Base-by-base conservation (phyloP, 2,797 vertebrate genomes). In the Aplochiton taeniatus region DNA sequence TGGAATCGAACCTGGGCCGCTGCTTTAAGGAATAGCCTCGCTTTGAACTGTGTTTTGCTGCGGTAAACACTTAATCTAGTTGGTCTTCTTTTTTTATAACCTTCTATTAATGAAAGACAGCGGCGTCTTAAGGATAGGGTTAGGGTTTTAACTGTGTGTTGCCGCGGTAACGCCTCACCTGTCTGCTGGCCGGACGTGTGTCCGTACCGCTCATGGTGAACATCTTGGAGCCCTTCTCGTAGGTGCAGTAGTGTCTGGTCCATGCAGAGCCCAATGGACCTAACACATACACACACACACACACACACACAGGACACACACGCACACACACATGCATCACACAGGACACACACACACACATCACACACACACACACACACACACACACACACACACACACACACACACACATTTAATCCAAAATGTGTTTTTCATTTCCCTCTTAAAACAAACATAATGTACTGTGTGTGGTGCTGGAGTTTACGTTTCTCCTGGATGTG, bases 401-500 rank as follows among this genome's bases (percentile, higher is more conserved):
- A 97, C 98, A 77, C 4, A 73, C 8, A 47, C 62, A 64, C 9
- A 50, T 14, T 9, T 14, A 50, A 47, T 41, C 6, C 31, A 11
- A 70, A 56, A 20, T 9, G 5, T 10, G 8, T 58, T 44, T 47
- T 31, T 48, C 47, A 9, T 14, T 10, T 13, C 4, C 58, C 56
- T 43, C 44, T 2, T 31, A 6, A 54, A 46, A 11, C 49, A 55
- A 13, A 0, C 46, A 1, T 0, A 19, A 55, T 0, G 52, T n/a
- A 64, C 16, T 45, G 16, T n/a, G 0, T 10, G 8, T 14, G 18
- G 8, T 52, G 8, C 1, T n/a, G 46, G 68, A 72, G 92, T 96
- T 96, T 77, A 99, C 98, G 91, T 90, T 98, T 98, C 81, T 99
- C 98, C 72, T 99, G 98, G 55, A 98, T 93, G 0, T 97, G 97